Conservation (phyloP, 2,888 invertebrate species). For the Hypomecis punctinalis region DNA sequence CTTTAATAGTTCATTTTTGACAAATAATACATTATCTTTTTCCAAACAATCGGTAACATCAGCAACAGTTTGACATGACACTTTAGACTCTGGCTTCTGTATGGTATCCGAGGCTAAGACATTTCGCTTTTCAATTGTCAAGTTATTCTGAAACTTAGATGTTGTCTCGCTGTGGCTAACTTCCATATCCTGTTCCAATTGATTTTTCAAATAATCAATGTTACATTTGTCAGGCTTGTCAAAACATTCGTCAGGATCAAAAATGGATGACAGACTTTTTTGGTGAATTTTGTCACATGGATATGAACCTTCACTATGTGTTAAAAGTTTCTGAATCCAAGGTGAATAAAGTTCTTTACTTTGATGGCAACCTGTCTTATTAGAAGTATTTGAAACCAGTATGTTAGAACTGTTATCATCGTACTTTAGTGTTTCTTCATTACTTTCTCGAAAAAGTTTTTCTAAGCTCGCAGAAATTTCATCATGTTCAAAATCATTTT, state of each 20-base stretch:
- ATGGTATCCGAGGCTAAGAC: background rate
- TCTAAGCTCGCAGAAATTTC: conserved; percentile 31
- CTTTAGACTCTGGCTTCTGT: background rate
- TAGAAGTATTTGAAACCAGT: background rate
- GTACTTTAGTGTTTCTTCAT: conserved; percentile 1
- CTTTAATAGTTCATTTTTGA: conserved; percentile 1
- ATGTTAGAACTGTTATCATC: background rate
- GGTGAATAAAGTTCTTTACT: conserved; percentile 68
- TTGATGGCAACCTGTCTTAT: conserved; percentile 1
- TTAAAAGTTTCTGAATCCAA: conserved; percentile 68
- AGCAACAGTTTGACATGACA: background rate
- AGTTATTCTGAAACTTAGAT: background rate
- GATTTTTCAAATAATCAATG: background rate
- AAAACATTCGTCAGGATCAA: conserved; percentile 6
- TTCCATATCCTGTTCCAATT: background rate
- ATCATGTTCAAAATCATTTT: conserved; percentile 25
- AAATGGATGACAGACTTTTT: conserved; percentile 2
- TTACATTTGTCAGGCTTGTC: background rate
- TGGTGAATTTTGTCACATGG: conserved; percentile 3
- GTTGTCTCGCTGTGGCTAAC: background rate
- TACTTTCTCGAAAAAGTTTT: conserved; percentile 28
- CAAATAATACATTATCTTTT: background rate
- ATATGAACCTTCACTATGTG: conserved; percentile 54
- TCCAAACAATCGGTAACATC: background rate
- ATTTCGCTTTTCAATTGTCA: background rate